Percentiles rank a stretch among this genome's conserved stretches.
These are phyloP conservation scores for Ectemnius lituratus DNA, from an alignment of 2,888 invertebrate genomes.

Conservation along the genomic window DNA sequence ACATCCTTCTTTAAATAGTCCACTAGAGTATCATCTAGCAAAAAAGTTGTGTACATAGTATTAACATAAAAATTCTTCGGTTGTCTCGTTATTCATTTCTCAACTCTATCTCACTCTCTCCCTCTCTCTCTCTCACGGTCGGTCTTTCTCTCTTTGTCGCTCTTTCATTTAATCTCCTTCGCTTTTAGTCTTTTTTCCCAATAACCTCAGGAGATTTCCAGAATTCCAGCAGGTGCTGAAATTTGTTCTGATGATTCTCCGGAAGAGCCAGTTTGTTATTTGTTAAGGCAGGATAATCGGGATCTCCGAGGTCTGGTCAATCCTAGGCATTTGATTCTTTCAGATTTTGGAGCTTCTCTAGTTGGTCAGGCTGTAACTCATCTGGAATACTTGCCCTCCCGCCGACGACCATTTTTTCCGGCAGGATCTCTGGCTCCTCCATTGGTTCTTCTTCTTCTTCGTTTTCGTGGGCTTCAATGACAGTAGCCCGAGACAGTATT, in stretches of 20 bases:
- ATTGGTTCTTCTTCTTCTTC: constrained; percentile 40
- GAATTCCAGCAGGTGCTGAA: constrained; percentile 73
- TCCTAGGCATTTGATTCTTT: constrained; percentile 94
- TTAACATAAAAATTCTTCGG: constrained; percentile 61
- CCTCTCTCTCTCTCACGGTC: background rate
- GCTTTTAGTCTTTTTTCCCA: constrained; percentile 67
- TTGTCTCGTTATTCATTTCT: constrained; percentile 27
- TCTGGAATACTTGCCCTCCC: constrained; percentile 92
- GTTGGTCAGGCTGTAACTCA: constrained; percentile 92
- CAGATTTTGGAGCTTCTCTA: constrained; percentile 91
- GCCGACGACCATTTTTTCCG: constrained; percentile 82
- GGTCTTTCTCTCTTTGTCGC: background rate
- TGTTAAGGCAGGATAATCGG: constrained; percentile 69
- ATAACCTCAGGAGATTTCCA: constrained; percentile 74
- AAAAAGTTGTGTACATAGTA: constrained; percentile 67
- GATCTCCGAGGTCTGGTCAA: constrained; percentile 74
- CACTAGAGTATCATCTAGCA: constrained; percentile 68
- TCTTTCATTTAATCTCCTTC: constrained; percentile 16
- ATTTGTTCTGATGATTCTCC: constrained; percentile 74
- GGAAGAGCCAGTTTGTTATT: constrained; percentile 73
- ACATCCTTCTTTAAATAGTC: constrained; percentile 56
- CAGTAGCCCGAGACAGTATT: constrained; percentile 72
- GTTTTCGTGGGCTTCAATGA: constrained; percentile 52
- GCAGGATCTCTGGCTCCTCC: constrained; percentile 67
- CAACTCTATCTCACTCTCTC: constrained; percentile 4